A percentile compares a stretch with the other conserved stretches of the same genome.
These are phyloP conservation scores for Enteromius trimaculatus DNA, from an alignment of 2,797 vertebrate species.

Conservation along the genomic window DNA sequence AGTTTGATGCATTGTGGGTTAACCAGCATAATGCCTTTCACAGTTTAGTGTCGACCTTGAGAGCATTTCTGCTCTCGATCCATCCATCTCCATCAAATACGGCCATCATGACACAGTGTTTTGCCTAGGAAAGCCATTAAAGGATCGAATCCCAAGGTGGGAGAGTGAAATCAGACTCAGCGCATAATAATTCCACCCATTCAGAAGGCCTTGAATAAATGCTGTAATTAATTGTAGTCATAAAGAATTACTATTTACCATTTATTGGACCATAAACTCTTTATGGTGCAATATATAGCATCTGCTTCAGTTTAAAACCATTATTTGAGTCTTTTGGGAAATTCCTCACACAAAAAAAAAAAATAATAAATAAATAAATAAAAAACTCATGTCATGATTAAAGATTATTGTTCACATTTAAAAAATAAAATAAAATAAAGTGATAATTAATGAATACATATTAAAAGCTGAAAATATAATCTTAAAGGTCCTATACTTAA, in stretches of 20 bases:
- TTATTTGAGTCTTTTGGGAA: neutral
- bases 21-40: slow-evolving; percentile 45
- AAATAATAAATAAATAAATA: no score
- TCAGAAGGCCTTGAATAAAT: neutral
- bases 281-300: slow-evolving; percentile 30
- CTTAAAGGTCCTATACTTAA: neutral
- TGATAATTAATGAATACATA: neutral
- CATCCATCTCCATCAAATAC: slow-evolving; percentile 53
- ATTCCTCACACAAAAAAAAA: neutral
- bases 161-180: neutral
- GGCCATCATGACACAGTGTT: slow-evolving; percentile 23
- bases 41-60: slow-evolving; percentile 45
- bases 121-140: slow-evolving; percentile 40
- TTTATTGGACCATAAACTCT: slow-evolving; percentile 36
- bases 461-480: neutral
- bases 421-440: neutral
- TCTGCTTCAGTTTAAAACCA: neutral
- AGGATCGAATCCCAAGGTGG: slow-evolving; percentile 4
- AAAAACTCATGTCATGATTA: no score
- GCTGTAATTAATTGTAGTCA: slow-evolving; percentile 22
- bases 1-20: slow-evolving; percentile 47
- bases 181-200: neutral
- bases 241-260: slow-evolving; percentile 43
- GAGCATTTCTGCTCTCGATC: neutral
- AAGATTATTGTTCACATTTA: neutral